phyloP scores from a whole-genome alignment of 53 echinoderm and acorn worm species.

The Holothuria scabra region DNA sequence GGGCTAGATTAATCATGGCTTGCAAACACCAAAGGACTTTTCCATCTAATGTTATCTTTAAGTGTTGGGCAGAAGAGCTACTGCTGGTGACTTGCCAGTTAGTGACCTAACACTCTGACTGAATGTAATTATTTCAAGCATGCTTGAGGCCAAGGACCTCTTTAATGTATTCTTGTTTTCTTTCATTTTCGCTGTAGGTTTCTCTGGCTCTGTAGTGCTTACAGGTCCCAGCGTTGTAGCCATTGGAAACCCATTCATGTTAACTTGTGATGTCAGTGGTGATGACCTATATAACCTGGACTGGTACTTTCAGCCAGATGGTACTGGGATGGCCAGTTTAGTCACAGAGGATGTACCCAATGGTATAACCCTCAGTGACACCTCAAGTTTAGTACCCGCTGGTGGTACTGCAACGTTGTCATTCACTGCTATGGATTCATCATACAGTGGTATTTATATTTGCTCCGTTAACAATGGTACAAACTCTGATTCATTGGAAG shows the following conservation, averaged over 20 bases:
- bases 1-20: too few relatives aligned
- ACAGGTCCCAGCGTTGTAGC: background rate
- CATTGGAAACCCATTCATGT: background rate
- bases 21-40: too few relatives aligned
- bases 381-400: background rate
- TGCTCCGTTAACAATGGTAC: slow-evolving; percentile 16
- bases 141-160: too few relatives aligned
- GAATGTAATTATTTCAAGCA: too few relatives aligned
- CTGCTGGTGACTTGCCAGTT: too few relatives aligned
- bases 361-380: background rate
- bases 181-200: background rate
- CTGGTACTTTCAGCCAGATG: background rate
- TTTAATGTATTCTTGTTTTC: background rate
- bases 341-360: background rate
- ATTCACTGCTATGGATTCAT: background rate
- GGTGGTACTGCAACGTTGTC: slow-evolving; percentile 6
- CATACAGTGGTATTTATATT: background rate
- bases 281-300: background rate
- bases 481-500: background rate
- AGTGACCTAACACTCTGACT: too few relatives aligned
- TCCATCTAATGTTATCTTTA: too few relatives aligned
- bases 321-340: too few relatives aligned
- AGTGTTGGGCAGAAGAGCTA: too few relatives aligned
- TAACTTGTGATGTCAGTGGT: slow-evolving; percentile 15
- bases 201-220: background rate